phyloP scores from a whole-genome alignment of 1,140 invertebrate genomes.

The Argopecten irradians region DNA sequence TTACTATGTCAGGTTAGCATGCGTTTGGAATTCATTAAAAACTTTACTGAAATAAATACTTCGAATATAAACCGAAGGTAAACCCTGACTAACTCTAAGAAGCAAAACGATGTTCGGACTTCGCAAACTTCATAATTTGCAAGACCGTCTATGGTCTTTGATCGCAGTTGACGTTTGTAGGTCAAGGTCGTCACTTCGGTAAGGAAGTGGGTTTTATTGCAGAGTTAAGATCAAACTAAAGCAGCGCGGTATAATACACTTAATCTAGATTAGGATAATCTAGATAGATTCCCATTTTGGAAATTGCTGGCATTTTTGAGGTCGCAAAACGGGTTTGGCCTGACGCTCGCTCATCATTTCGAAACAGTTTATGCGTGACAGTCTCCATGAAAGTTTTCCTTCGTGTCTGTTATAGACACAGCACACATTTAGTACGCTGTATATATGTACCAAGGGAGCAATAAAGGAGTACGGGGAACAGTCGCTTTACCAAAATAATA shows the following conservation, averaged over 20 bases:
- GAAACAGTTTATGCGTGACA: conserved; percentile 21
- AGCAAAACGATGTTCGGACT: too few relatives aligned
- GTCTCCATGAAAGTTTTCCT: background rate
- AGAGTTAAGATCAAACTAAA: background rate
- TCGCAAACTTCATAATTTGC: too few relatives aligned
- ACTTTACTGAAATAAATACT: too few relatives aligned
- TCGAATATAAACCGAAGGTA: too few relatives aligned
- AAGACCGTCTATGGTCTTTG: too few relatives aligned
- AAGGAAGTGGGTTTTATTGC: background rate
- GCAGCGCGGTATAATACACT: background rate
- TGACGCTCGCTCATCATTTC: background rate
- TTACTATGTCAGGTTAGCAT: too few relatives aligned
- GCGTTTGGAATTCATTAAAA: too few relatives aligned
- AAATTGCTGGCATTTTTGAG: background rate
- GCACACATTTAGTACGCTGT: background rate
- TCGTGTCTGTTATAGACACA: background rate
- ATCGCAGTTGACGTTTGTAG: background rate
- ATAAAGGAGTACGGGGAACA: background rate
- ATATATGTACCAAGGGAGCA: background rate
- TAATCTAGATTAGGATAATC: background rate
- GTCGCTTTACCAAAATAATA: background rate
- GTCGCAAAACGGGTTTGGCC: background rate
- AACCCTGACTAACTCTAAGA: too few relatives aligned
- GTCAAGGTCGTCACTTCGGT: background rate
- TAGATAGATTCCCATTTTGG: background rate